Evolutionary conservation across 2,113 vertebrate genomes (phyloP).

Genomic region (Centrocercus urophasianus): DNA sequence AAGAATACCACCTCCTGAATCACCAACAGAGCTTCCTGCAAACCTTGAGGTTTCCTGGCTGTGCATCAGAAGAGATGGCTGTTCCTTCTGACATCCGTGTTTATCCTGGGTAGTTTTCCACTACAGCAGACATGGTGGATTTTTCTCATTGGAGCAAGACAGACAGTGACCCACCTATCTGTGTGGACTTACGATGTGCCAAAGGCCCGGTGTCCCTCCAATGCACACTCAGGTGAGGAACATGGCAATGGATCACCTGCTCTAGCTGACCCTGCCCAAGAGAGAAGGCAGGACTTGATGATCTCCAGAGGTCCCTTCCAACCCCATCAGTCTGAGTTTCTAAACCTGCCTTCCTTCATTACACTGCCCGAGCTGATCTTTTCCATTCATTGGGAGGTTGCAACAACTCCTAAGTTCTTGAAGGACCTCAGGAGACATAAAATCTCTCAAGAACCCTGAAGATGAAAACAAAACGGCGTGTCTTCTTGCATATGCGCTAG

Average conservation of each 20-base stretch:
- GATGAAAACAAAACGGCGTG: neutral
- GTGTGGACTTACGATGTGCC: too few relatives aligned
- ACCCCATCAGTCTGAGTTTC: neutral
- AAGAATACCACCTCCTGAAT: conserved; percentile 61
- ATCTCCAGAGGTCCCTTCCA: neutral
- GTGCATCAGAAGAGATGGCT: conserved; percentile 25
- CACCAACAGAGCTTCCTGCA: conserved; percentile 45
- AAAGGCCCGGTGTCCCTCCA: too few relatives aligned
- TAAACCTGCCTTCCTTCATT: neutral
- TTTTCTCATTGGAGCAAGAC: conserved; percentile 2
- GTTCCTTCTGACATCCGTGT: conserved; percentile 26
- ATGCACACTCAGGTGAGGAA: too few relatives aligned
- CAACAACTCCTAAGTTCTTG: neutral
- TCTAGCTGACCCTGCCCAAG: neutral
- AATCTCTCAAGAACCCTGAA: neutral
- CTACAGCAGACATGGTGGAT: neutral
- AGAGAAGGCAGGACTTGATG: neutral
- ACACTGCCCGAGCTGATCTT: neutral
- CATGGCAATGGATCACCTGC: rapidly evolving
- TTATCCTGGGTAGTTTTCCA: conserved; percentile 59
- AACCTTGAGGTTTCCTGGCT: conserved; percentile 63
- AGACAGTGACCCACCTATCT: neutral
- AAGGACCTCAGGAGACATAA: neutral
- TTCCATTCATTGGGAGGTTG: neutral
- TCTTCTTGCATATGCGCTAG: neutral